Base-by-base conservation (phyloP, 2,113 vertebrate species). In the Rhombomys opimus region DNA sequence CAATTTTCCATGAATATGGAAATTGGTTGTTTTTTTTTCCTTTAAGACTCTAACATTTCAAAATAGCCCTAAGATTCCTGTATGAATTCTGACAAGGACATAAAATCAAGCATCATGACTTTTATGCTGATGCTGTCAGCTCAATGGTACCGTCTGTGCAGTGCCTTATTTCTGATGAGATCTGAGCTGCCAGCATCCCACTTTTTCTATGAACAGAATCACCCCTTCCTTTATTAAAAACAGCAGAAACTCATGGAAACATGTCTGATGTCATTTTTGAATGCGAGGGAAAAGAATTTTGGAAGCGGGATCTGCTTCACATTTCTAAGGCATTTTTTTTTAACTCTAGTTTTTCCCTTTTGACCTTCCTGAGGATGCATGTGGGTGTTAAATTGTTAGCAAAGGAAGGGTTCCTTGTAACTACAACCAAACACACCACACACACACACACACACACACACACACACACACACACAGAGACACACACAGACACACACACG, bases 371-470 rank as follows among this genome's bases (percentile, higher is more conserved):
- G 96, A 97, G 98, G 97, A 96, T 97, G 91, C 93, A 72, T 95
- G 97, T 98, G 98, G 97, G 97, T 97, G 97, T 98, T 95, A 97
- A 95, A 97, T 94, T 96, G 93, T 97, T 96, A 97, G 97, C 96
- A 97, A 97, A 95, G 97, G 97, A 96, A 97, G 93, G 89, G 75
- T 91, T 89, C 10, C 25, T 92, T 90, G 85, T 94, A 96, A 78
- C 93, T 93, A 54, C 94, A 94, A 73, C 6, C 2, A 95, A 85
- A 90, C 61, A 41, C 52, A 22, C 46, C 52, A 12, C 50, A n/a
- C 80, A 17, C 57, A 13, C 13, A 17, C 11, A 35, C 68, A 32
- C 68, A 70, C 27, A 54, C 50, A 52, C 54, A 38, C 35, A 25
- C 54, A 23, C 50, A 20, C 50, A 11, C 50, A n/a, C 80, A 17